phyloP scores from a whole-genome alignment of 2,113 vertebrate genomes.

The Gasterosteus nipponicus region DNA sequence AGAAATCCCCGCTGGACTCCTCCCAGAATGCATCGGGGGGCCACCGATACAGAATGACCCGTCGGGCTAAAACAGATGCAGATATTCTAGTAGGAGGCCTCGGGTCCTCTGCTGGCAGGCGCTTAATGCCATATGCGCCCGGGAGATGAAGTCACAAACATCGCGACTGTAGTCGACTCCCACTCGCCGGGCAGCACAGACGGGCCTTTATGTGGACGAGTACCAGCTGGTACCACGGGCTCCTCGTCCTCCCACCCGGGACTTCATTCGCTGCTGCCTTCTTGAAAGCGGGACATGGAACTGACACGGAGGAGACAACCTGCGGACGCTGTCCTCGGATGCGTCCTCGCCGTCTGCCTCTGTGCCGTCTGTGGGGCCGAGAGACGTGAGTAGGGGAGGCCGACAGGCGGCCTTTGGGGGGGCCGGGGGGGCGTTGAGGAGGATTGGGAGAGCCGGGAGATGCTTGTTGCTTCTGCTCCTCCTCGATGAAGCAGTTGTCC shows the following conservation, averaged over 20 bases:
- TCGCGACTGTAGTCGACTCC: constrained; percentile 80
- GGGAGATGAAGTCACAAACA: constrained; percentile 84
- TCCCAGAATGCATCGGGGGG: constrained; percentile 58
- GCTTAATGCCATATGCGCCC: constrained; percentile 72
- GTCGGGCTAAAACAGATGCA: constrained; percentile 77
- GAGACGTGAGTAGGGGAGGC: constrained; percentile 75
- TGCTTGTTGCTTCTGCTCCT: neutral
- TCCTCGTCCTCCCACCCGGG: constrained; percentile 66
- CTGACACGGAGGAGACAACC: constrained; percentile 60
- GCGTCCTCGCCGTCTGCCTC: constrained; percentile 54
- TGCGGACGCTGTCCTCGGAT: constrained; percentile 56
- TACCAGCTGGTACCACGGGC: constrained; percentile 83
- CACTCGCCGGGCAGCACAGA: constrained; percentile 79
- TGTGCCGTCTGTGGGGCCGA: constrained; percentile 56
- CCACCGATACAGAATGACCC: constrained; percentile 52
- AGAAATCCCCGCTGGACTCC: constrained; percentile 38
- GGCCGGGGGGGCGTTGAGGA: neutral
- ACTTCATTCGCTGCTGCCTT: constrained; percentile 68
- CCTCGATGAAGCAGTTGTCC: neutral
- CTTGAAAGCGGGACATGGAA: constrained; percentile 77
- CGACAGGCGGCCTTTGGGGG: neutral
- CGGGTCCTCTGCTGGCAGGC: constrained; percentile 71
- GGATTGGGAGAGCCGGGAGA: neutral
- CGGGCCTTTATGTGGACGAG: constrained; percentile 79
- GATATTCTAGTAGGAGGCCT: constrained; percentile 80